A percentile compares a stretch with the other conserved stretches of the same genome.
Evolutionary conservation across 2,888 invertebrate species (phyloP).

Genomic region (Mycalesis mineus): DNA sequence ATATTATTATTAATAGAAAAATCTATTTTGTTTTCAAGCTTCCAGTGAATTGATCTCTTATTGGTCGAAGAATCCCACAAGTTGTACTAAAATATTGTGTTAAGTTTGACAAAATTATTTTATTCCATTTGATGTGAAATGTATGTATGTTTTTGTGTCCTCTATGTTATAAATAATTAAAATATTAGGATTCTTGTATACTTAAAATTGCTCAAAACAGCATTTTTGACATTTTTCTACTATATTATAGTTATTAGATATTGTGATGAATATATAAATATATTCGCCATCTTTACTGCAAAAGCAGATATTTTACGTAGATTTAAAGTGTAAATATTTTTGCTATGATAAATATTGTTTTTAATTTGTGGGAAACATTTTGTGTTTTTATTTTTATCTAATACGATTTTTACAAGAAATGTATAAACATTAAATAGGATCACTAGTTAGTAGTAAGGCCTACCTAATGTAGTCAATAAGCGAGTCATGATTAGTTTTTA

Average conservation of each 20-base stretch:
- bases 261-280: background rate
- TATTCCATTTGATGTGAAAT: constrained; percentile 15
- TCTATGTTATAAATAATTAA: background rate
- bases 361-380: background rate
- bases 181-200: constrained; percentile 22
- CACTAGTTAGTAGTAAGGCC: background rate
- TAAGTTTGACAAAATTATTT: constrained; percentile 20
- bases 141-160: background rate
- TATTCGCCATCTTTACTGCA: background rate
- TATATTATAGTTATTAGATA: background rate
- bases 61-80: constrained; percentile 19
- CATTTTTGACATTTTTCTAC: constrained; percentile 30
- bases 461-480: constrained; percentile 13
- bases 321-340: background rate
- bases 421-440: background rate
- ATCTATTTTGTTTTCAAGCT: background rate
- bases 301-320: background rate
- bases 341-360: background rate
- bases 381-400: background rate
- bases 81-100: constrained; percentile 19
- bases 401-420: background rate
- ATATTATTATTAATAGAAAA: background rate
- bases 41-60: constrained; percentile 22
- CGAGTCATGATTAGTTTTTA: constrained; percentile 6
- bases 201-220: constrained; percentile 38